Base-by-base conservation (phyloP, 2,888 invertebrate genomes). In the Cancer borealis region DNA sequence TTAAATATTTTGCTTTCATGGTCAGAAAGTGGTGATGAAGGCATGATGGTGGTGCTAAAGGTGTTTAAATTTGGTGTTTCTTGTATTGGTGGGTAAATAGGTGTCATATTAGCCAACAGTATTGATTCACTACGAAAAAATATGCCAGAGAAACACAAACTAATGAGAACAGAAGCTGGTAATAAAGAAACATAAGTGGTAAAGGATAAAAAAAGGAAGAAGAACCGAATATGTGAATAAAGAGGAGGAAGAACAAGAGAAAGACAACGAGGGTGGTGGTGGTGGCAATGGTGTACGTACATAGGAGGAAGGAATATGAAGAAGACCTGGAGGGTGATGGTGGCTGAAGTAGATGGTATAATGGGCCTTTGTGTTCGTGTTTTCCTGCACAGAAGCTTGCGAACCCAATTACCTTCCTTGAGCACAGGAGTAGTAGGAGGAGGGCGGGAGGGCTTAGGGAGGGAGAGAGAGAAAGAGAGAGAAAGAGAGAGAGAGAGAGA, bases 361-460 rank as follows among this genome's bases (percentile, higher is more conserved):
- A 66, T 66, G 66, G 66, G 66, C 66, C 66, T 66, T 66, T 66
- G 66, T 66, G 66, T 66, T 66, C 66, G 66, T 66, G 66, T 66
- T 66, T 66, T n/a, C n/a, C 66, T 66, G 66, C 66, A 66, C 66
- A 66, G 66, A n/a, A 66, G 66, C 66, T 66, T n/a, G n/a, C 66
- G 66, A 66, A 66, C 21, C 66, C 66, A 66, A 66, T 66, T 66
- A 66, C 66, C 66, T 66, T 66, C 8, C 66, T 66, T n/a, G 66
- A 66, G 66, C 66, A 66, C 66, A 66, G 66, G 66, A n/a, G 66
- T 21, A 17, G 66, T 17, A 17, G 21, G 21, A 21, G 66, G 21
- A 21, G 66, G 14, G 54, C 10, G 14, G 14, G 54, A 49, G 54
- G 54, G 14, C 8, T 8, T 12, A 14, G 54, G 14, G 39, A 30